These are phyloP conservation scores for Megaceryle maxima DNA, from an alignment of 2,113 vertebrate genomes.

Conservation along the genomic window DNA sequence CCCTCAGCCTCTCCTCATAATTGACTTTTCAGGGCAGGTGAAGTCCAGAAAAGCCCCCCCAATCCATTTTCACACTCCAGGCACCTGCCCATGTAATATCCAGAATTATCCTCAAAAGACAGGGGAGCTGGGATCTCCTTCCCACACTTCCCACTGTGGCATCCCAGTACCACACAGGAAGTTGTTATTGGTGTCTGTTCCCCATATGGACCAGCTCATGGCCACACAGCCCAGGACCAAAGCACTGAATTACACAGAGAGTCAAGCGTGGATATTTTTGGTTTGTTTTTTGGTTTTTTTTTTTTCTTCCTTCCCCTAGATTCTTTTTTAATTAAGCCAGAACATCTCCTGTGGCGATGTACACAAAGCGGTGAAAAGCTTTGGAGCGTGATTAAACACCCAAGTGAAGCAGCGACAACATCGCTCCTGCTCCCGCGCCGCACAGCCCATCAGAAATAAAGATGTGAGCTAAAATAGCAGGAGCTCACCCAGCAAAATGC, in stretches of 20 bases:
- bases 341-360: not conserved
- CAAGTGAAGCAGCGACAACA: not conserved
- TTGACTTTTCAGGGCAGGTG: not conserved
- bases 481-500: not conserved
- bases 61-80: not conserved
- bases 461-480: not conserved
- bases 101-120: not conserved
- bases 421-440: not conserved
- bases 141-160: not conserved
- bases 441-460: not conserved
- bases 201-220: not conserved
- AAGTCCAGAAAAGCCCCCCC: not conserved
- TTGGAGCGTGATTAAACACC: not conserved
- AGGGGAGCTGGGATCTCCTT: not conserved
- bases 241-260: not conserved
- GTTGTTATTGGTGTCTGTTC: not conserved
- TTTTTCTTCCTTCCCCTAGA: not conserved
- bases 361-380: not conserved
- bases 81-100: not conserved
- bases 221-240: not conserved
- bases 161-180: not conserved
- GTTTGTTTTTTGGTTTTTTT: not conserved
- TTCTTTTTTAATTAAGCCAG: not conserved
- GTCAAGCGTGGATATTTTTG: not conserved
- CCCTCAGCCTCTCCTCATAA: not conserved